A percentile compares a stretch with the other conserved stretches of the same genome.
Conservation (phyloP, 2,888 invertebrate genomes). For the Hirtodrosophila alboralis region DNA sequence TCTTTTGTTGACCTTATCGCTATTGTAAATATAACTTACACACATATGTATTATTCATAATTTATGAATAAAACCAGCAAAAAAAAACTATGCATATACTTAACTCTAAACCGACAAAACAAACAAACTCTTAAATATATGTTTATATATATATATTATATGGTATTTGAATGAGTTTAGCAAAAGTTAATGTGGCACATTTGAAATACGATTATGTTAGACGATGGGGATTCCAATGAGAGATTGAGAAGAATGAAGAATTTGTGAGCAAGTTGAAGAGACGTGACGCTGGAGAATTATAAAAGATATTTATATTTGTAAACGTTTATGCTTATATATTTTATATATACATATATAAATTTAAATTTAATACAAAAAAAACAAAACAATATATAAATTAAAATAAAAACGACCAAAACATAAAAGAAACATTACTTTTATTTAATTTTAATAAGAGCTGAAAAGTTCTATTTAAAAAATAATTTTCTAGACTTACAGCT, state of each 20-base stretch:
- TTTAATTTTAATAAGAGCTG: background rate
- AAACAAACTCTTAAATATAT: too few species aligned
- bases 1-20: conserved; percentile 67
- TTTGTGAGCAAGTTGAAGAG: conserved; percentile 12
- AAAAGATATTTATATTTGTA: conserved; percentile 75
- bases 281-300: conserved; percentile 47
- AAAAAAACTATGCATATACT: conserved; percentile 45
- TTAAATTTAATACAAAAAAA: conserved; percentile 48
- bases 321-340: conserved; percentile 73
- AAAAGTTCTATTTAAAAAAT: too few species aligned
- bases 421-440: background rate
- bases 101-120: too few species aligned
- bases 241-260: conserved; percentile 26
- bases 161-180: conserved; percentile 44
- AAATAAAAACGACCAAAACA: conserved; percentile 52
- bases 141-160: conserved; percentile 27
- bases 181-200: conserved; percentile 55
- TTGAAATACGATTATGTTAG: conserved; percentile 30
- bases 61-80: conserved; percentile 32
- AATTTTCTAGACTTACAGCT: too few species aligned
- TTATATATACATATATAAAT: conserved; percentile 64
- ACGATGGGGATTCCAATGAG: conserved; percentile 40
- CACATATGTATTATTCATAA: conserved; percentile 34
- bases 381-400: conserved; percentile 49
- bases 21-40: conserved; percentile 71